A percentile compares a stretch with the other conserved stretches of the same genome.
phyloP scores from a whole-genome alignment of 2,888 invertebrate species.

The Euphydryas editha region DNA sequence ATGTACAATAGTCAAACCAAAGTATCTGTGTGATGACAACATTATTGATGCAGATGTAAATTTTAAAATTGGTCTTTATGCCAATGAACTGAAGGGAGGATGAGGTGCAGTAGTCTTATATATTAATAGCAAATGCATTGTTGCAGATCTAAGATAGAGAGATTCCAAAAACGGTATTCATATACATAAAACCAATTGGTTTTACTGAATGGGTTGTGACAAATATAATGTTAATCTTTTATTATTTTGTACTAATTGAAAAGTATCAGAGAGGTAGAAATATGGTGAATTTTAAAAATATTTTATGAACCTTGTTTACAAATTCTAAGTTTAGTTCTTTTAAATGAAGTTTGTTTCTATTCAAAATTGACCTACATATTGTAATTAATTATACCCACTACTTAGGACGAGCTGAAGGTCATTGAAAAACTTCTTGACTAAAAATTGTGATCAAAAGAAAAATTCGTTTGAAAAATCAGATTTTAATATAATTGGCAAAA shows the following conservation, averaged over 20 bases:
- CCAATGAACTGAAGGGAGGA: slow-evolving; percentile 24
- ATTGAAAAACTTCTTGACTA: too few relatives aligned
- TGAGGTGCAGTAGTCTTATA: slow-evolving; percentile 24
- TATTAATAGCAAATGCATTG: slow-evolving; percentile 37
- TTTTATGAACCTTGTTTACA: not conserved
- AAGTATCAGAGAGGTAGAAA: not conserved
- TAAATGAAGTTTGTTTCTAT: not conserved
- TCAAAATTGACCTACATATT: too few relatives aligned
- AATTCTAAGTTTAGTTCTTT: not conserved
- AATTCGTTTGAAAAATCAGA: too few relatives aligned
- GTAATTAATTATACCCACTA: too few relatives aligned
- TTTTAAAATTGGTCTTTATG: slow-evolving; percentile 31
- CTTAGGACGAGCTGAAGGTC: too few relatives aligned
- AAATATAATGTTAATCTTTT: slow-evolving; percentile 42
- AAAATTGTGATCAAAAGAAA: too few relatives aligned
- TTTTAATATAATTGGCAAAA: too few relatives aligned
- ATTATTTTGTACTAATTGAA: slow-evolving; percentile 17
- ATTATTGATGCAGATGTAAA: slow-evolving; percentile 37
- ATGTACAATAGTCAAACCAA: slow-evolving; percentile 37
- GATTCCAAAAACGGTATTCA: slow-evolving; percentile 53
- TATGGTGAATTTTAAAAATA: not conserved
- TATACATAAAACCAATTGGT: slow-evolving; percentile 52
- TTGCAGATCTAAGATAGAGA: slow-evolving; percentile 50
- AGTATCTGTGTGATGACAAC: slow-evolving; percentile 39
- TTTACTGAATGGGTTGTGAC: slow-evolving; percentile 51